These are phyloP conservation scores for Hoplodrina blanda DNA, from an alignment of 2,888 invertebrate species.

Conservation along the genomic window DNA sequence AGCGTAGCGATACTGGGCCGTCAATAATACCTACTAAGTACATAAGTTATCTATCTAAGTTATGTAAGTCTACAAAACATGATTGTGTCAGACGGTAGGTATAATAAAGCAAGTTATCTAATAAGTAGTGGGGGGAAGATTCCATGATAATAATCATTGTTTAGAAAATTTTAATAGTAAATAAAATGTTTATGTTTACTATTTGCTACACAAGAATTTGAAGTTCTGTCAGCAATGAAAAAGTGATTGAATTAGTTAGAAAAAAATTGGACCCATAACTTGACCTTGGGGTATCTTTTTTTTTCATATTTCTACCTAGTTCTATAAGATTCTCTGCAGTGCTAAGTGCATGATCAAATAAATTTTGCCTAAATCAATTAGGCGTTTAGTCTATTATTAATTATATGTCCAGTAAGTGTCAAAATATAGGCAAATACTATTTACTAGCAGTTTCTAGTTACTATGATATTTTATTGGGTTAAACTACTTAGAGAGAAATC, in stretches of 20 bases:
- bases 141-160: constrained; percentile 6
- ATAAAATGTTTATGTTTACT: constrained; percentile 29
- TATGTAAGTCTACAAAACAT: constrained; percentile 18
- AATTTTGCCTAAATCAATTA: too few relatives aligned
- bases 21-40: constrained; percentile 27
- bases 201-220: neutral
- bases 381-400: too few relatives aligned
- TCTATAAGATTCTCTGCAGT: neutral
- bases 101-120: too few relatives aligned
- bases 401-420: too few relatives aligned
- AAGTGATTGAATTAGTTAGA: neutral
- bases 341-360: too few relatives aligned
- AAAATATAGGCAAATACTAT: too few relatives aligned
- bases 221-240: neutral
- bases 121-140: neutral
- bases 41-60: constrained; percentile 8
- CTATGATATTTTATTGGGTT: too few relatives aligned
- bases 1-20: constrained; percentile 2
- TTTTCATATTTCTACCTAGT: neutral
- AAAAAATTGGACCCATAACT: constrained; percentile 8
- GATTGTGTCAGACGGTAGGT: neutral
- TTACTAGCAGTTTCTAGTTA: too few relatives aligned
- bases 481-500: too few relatives aligned
- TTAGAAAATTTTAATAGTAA: neutral
- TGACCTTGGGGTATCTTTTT: constrained; percentile 11